phyloP scores from a whole-genome alignment of 2,797 vertebrate species.

The Cephalopachus bancanus region DNA sequence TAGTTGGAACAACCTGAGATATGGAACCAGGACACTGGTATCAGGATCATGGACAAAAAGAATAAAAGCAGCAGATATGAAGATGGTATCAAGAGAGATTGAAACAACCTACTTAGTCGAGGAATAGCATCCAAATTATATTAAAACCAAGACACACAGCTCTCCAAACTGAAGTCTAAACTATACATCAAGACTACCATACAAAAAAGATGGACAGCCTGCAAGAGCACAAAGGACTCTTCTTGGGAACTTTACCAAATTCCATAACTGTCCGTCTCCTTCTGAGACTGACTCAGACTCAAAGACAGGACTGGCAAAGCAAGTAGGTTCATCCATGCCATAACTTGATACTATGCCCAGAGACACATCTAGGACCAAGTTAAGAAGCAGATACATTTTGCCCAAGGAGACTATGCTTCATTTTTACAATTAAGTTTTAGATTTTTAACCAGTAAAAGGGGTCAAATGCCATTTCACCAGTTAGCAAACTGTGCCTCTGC shows the following conservation, averaged over 20 bases:
- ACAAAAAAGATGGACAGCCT: background rate
- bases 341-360: background rate
- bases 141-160: background rate
- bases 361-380: background rate
- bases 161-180: background rate
- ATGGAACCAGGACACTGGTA: background rate
- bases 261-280: background rate
- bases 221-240: background rate
- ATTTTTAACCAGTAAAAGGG: background rate
- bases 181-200: background rate
- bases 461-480: background rate
- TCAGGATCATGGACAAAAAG: background rate
- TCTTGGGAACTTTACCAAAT: background rate
- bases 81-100: background rate
- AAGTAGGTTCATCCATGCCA: too few species aligned
- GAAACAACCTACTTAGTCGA: background rate
- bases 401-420: background rate
- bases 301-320: background rate
- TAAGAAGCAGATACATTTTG: background rate
- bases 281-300: background rate
- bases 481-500: slow-evolving; percentile 3
- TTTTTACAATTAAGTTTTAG: slow-evolving; percentile 13
- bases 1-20: background rate
- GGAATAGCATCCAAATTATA: background rate
- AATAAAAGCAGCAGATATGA: background rate